A percentile compares a stretch with the other conserved stretches of the same genome.
phyloP scores from a whole-genome alignment of 2,113 vertebrate genomes.

The Corapipo altera region DNA sequence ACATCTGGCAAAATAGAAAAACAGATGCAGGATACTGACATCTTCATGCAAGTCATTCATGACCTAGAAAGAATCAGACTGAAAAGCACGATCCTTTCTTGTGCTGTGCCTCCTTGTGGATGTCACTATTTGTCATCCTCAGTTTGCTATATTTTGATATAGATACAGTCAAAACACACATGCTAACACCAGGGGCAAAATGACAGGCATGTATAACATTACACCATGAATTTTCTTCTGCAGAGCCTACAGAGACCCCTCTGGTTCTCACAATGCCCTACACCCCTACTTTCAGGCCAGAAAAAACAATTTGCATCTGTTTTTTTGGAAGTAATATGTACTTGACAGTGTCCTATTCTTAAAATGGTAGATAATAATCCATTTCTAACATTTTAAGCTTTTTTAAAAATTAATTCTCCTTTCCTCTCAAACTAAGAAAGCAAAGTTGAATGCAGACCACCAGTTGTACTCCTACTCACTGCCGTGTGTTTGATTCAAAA shows the following conservation, averaged over 20 bases:
- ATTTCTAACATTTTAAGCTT: background rate
- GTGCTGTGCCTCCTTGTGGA: background rate
- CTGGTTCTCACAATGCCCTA: background rate
- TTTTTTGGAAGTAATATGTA: background rate
- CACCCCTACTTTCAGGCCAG: background rate
- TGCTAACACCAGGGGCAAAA: background rate
- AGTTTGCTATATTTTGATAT: background rate
- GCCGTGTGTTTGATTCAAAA: background rate
- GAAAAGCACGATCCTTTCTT: background rate
- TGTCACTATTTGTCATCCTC: background rate
- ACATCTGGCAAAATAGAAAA: conserved; percentile 20
- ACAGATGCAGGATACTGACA: background rate
- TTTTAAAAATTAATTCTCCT: background rate
- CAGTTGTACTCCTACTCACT: background rate
- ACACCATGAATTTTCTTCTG: background rate
- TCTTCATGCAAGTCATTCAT: conserved; percentile 36
- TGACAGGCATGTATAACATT: background rate
- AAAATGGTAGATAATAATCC: background rate
- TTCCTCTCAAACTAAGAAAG: background rate
- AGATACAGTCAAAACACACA: background rate
- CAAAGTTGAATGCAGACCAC: background rate
- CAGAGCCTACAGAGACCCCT: background rate
- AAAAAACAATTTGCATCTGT: background rate
- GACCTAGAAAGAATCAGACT: conserved; percentile 16
- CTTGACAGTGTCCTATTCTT: background rate